Percentiles rank a stretch among this genome's conserved stretches.
Conservation (phyloP, 2,888 invertebrate species). For the Caenorhabditis auriculariae region DNA sequence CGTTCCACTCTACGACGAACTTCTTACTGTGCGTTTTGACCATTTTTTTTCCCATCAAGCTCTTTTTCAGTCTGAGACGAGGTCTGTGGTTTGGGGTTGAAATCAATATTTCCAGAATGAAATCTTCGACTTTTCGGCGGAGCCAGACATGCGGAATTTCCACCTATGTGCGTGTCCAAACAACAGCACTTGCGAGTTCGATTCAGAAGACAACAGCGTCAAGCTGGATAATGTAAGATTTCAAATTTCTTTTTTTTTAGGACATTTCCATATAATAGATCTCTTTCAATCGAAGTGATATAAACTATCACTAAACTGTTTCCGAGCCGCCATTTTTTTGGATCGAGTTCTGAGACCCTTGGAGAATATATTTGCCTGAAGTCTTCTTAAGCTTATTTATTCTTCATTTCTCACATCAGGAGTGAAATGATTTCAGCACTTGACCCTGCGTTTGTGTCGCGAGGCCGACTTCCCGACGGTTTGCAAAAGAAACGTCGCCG, state of each 20-base stretch:
- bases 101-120: slow-evolving; percentile 18
- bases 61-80: neutral
- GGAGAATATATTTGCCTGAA: too few species aligned
- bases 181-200: slow-evolving; percentile 17
- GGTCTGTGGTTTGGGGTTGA: neutral
- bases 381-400: too few species aligned
- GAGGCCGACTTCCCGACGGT: slow-evolving; percentile 9
- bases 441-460: slow-evolving; percentile 24
- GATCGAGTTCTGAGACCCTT: too few species aligned
- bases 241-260: neutral
- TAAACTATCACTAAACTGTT: neutral
- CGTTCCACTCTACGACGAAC: slow-evolving; percentile 24
- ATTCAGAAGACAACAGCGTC: slow-evolving; percentile 16
- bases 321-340: neutral
- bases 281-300: neutral
- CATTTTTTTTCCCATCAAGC: neutral
- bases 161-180: slow-evolving; percentile 18
- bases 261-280: neutral
- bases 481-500: slow-evolving; percentile 9
- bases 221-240: slow-evolving; percentile 25
- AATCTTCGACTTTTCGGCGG: slow-evolving; percentile 21
- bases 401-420: too few species aligned
- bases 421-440: slow-evolving; percentile 26
- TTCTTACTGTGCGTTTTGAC: slow-evolving; percentile 11
- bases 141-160: slow-evolving; percentile 13